Evolutionary conservation across 2,888 invertebrate genomes (phyloP).

Genomic region (Acrobasis repandana): DNA sequence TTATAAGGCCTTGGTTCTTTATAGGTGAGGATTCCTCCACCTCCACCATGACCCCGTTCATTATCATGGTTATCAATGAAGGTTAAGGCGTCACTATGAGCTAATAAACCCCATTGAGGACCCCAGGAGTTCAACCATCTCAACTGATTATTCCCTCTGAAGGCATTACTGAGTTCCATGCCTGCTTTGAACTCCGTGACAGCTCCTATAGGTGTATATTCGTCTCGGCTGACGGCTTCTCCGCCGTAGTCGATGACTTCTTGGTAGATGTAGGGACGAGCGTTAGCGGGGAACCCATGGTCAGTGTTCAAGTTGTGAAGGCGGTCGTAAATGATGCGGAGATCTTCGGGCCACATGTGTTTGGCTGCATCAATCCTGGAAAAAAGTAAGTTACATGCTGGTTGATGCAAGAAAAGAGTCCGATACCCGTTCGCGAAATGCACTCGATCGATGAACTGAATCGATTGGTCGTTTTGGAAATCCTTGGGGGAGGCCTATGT

Average conservation of each 20-base stretch:
- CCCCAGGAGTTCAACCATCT: constrained; percentile 85
- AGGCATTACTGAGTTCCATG: constrained; percentile 65
- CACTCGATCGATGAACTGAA: no score
- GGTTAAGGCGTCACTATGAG: constrained; percentile 81
- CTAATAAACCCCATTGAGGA: constrained; percentile 84
- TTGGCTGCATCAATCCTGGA: constrained; percentile 88
- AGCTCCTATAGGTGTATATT: constrained; percentile 81
- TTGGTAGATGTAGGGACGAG: constrained; percentile 87
- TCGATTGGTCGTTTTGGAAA: no score
- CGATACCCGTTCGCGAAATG: no score
- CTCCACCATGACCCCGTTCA: constrained; percentile 86
- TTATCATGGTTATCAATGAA: constrained; percentile 94
- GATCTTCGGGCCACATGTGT: constrained; percentile 90
- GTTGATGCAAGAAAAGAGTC: not conserved
- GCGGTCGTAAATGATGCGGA: constrained; percentile 84
- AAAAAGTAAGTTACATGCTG: not conserved
- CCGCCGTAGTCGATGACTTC: constrained; percentile 89
- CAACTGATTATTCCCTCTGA: constrained; percentile 78
- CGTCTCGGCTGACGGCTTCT: constrained; percentile 74
- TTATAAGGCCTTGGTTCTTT: constrained; percentile 86
- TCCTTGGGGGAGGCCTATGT: no score
- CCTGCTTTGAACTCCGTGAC: constrained; percentile 87
- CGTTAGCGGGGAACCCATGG: constrained; percentile 84
- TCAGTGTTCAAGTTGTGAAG: constrained; percentile 83
- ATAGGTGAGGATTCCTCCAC: constrained; percentile 83